Base-by-base conservation (phyloP, 1,140 invertebrate species). In the Zophobas atratus region DNA sequence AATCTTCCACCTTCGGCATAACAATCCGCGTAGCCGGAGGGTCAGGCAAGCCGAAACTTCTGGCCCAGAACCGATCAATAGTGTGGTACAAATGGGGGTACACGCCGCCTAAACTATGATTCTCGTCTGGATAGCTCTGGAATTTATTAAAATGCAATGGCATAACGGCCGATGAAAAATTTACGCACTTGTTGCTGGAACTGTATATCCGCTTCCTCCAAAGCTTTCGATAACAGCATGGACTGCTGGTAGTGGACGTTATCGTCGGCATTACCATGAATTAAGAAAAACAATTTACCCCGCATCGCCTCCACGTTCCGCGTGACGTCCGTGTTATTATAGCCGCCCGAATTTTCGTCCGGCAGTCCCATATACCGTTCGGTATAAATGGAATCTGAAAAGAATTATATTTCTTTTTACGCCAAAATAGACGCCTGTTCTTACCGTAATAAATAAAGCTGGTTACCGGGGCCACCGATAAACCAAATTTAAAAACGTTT, bases 191-290 rank as follows among this genome's bases (percentile, higher is more conserved):
- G 95, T 85, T 96, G 93, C 80, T 93, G 90, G 84, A 97, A 98
- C 6, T 94, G 88, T 80, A 98, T 94, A 82, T 97, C 93, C 20
- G 91, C 90, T 63, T 91, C 87, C 82, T 95, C 94, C 36, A 98
- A 88, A 46, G 92, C 92, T 84, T 92, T 94, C 35, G 95, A 92
- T 2, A 98, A 89, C 81, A 96, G 90, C 87, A 97, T 92, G 0
- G 96, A 95, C 83, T 99, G 95, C 86, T 98, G 97, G 86, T 97
- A 98, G 86, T 98, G 97, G 6, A 98, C 96, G 86, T 98, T 97
- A 84, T 98, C 97, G 88, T 97, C 93, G 1, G 93, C 91, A 75
- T 95, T 97, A 4, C 96, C 96, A 83, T 98, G 97, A 80, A 98
- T 92, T 3, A 98, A 84, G 81, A 95, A 92, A 85, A 94, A 97